Evolutionary conservation across 2,888 invertebrate species (phyloP).

Genomic region (Pocota personata): DNA sequence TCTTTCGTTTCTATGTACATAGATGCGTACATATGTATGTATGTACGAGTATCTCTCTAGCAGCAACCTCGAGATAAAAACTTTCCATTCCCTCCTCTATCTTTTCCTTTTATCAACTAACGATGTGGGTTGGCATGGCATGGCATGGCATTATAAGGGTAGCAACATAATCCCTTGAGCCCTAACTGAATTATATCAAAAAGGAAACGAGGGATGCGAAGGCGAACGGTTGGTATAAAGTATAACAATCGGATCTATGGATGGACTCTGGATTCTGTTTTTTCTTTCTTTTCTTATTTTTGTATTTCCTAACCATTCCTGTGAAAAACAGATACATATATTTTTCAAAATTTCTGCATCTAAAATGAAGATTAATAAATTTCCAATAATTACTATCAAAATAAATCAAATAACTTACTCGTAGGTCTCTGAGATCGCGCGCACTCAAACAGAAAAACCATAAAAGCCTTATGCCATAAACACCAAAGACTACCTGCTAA

Average conservation of each 20-base stretch:
- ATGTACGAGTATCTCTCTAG: background rate
- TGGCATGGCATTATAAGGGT: conserved; percentile 39
- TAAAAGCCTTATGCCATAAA: background rate
- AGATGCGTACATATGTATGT: background rate
- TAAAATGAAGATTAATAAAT: background rate
- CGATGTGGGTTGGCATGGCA: conserved; percentile 5
- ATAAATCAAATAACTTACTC: background rate
- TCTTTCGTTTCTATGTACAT: background rate
- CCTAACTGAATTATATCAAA: conserved; percentile 24
- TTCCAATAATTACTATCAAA: background rate
- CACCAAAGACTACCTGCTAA: background rate
- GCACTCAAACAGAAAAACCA: background rate
- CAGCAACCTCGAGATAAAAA: conserved; percentile 28
- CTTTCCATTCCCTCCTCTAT: conserved; percentile 1
- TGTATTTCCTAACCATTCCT: background rate
- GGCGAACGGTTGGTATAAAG: background rate
- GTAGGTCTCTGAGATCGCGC: background rate
- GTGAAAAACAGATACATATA: background rate
- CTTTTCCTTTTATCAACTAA: background rate
- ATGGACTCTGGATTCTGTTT: background rate
- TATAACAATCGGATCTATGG: background rate
- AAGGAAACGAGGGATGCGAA: conserved; percentile 11
- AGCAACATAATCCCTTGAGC: conserved; percentile 56
- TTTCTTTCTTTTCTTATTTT: too few relatives aligned
- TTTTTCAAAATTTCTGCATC: background rate